Percentiles rank a stretch among this genome's conserved stretches.
phyloP scores from a whole-genome alignment of 2,113 vertebrate species.

The Daphoenositta chrysoptera region DNA sequence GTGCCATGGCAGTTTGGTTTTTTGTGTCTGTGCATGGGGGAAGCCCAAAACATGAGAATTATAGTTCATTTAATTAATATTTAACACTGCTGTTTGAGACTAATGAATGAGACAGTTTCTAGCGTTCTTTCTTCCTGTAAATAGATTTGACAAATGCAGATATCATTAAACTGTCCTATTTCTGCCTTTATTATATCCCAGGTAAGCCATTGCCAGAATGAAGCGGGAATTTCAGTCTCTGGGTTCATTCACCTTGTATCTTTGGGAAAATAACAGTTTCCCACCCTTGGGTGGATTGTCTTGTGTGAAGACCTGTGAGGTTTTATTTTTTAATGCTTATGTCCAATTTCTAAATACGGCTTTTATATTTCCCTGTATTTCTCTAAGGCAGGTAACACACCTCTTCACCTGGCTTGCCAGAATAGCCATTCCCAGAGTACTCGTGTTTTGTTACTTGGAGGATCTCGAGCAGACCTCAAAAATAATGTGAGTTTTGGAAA shows the following conservation, averaged over 20 bases:
- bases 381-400: slow-evolving; percentile 90
- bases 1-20: not conserved
- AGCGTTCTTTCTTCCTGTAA: not conserved
- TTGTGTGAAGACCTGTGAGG: not conserved
- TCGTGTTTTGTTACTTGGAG: slow-evolving; percentile 88
- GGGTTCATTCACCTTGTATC: not conserved
- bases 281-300: not conserved
- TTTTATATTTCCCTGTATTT: slow-evolving; percentile 45
- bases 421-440: slow-evolving; percentile 92
- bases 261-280: not conserved
- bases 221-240: not conserved
- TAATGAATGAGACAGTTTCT: not conserved
- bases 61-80: not conserved
- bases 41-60: not conserved
- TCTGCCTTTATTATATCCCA: not conserved
- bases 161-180: not conserved
- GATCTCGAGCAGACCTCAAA: slow-evolving; percentile 89
- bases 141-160: not conserved
- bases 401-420: slow-evolving; percentile 95
- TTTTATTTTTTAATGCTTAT: not conserved
- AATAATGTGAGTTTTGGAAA: slow-evolving; percentile 82
- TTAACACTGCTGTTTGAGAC: not conserved
- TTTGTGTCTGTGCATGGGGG: not conserved
- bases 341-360: not conserved
- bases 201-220: not conserved